Conservation (phyloP, 2,888 invertebrate species). For the Arrhopalites spinosus region DNA sequence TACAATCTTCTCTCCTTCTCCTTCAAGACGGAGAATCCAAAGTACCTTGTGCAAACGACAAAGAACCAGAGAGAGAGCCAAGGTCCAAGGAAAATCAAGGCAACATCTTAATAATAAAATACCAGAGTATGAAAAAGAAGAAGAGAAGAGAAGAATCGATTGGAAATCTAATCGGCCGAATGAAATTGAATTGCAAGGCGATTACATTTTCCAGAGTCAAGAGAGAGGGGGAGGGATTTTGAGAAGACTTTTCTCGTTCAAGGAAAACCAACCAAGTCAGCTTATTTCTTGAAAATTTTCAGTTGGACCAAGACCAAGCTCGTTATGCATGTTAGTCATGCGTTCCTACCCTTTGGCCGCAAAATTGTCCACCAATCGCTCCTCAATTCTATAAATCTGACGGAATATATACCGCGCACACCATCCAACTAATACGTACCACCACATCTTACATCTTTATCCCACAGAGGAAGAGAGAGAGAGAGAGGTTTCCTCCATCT, state of each 20-base stretch:
- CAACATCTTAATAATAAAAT: slow-evolving; percentile 32
- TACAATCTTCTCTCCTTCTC: neutral
- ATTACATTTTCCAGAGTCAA: slow-evolving; percentile 24
- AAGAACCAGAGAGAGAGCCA: neutral
- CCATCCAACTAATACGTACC: neutral
- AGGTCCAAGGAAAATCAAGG: neutral
- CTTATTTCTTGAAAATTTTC: slow-evolving; percentile 33
- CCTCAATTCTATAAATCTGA: neutral
- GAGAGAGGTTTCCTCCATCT: neutral
- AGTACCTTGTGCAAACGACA: neutral
- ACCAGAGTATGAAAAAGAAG: slow-evolving; percentile 14
- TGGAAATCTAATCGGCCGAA: slow-evolving; percentile 25
- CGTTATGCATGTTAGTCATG: slow-evolving; percentile 39
- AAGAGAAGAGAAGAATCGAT: slow-evolving; percentile 13
- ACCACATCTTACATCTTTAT: neutral
- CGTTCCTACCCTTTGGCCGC: slow-evolving; percentile 37
- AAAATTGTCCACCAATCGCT: slow-evolving; percentile 36
- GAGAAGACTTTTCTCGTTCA: neutral
- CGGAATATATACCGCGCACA: too few relatives aligned
- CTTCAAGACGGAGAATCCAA: neutral
- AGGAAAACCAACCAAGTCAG: slow-evolving; percentile 21
- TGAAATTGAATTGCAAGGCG: slow-evolving; percentile 24
- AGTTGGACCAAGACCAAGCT: slow-evolving; percentile 22
- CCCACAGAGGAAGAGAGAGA: too few relatives aligned
- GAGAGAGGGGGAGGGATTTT: neutral